Evolutionary conservation across 2,888 invertebrate species (phyloP).

Genomic region (Ormyrus thymus): DNA sequence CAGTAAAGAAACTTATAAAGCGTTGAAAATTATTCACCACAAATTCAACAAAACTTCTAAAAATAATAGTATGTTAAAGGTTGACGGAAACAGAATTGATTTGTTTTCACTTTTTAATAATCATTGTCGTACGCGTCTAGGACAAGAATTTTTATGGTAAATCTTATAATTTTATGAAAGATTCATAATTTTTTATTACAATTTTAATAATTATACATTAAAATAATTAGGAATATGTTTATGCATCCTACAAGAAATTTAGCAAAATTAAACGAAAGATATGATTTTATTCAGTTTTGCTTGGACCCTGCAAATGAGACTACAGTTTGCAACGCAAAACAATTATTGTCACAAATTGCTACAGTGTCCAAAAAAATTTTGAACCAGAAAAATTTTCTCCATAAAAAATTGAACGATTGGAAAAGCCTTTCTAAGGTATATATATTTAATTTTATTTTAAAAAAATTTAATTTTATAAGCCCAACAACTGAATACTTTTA

Average conservation of each 20-base stretch:
- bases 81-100: background rate
- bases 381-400: background rate
- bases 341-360: constrained; percentile 14
- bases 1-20: constrained; percentile 14
- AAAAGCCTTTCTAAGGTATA: constrained; percentile 21
- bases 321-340: background rate
- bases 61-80: background rate
- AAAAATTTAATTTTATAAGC: background rate
- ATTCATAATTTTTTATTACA: background rate
- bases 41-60: background rate
- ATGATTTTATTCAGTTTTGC: constrained; percentile 30
- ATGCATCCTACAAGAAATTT: constrained; percentile 26
- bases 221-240: constrained; percentile 22
- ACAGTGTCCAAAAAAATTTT: background rate
- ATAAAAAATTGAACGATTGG: constrained; percentile 6
- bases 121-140: constrained; percentile 5
- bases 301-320: constrained; percentile 4
- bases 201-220: background rate
- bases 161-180: background rate
- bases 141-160: constrained; percentile 29
- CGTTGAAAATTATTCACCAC: constrained; percentile 14
- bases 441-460: background rate
- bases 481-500: too few relatives aligned
- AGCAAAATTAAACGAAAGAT: constrained; percentile 20
- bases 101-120: constrained; percentile 26